A percentile compares a stretch with the other conserved stretches of the same genome.
phyloP scores from a whole-genome alignment of 2,797 vertebrate genomes.

The Lacerta agilis region DNA sequence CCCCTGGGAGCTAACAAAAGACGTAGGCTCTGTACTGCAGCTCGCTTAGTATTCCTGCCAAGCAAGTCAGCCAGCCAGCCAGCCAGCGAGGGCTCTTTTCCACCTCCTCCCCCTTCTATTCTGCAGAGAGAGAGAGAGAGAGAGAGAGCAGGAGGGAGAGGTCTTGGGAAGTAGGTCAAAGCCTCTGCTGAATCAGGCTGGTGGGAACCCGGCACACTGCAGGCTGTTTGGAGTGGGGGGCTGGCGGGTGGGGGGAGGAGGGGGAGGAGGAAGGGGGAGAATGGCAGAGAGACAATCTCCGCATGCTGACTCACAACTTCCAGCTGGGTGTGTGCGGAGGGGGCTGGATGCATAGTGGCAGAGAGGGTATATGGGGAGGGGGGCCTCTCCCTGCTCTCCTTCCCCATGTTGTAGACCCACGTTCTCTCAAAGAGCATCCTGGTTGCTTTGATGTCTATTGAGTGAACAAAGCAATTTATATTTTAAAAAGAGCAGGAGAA shows the following conservation, averaged over 20 bases:
- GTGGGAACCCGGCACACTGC: conserved; percentile 2
- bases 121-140: neutral
- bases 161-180: conserved; percentile 36
- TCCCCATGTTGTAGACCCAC: neutral
- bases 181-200: conserved; percentile 19
- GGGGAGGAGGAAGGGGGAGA: neutral
- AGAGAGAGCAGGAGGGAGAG: neutral
- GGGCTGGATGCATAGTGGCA: neutral
- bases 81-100: neutral
- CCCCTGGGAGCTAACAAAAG: neutral
- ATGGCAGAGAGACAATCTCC: neutral
- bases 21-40: neutral
- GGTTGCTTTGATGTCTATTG: neutral
- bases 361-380: no score
- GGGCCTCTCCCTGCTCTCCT: neutral
- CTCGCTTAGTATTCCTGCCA: neutral
- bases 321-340: neutral
- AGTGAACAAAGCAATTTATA: neutral
- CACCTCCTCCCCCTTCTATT: neutral
- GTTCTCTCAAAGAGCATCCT: neutral
- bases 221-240: neutral
- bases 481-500: neutral
- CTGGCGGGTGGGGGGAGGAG: neutral
- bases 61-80: no score
- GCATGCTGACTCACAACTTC: conserved; percentile 28